Conservation (phyloP, 2,797 vertebrate species). For the Babyrousa celebensis region DNA sequence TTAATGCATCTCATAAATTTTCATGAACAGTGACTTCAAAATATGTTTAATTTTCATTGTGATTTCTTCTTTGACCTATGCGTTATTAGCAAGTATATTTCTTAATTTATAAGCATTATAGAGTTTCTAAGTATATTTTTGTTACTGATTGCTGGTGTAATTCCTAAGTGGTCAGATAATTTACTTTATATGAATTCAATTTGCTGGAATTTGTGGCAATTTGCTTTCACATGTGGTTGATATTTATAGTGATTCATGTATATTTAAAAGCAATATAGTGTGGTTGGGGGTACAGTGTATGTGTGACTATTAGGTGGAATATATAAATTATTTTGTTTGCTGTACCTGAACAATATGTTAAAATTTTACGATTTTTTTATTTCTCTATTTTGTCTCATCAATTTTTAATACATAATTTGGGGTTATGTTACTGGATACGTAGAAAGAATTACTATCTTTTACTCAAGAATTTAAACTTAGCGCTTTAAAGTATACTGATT, state of each 20-base stretch:
- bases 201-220: conserved; percentile 31
- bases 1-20: conserved; percentile 50
- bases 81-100: conserved; percentile 56
- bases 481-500: conserved; percentile 39
- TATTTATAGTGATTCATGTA: not conserved
- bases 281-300: not conserved
- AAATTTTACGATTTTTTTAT: not conserved
- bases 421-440: not conserved
- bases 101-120: conserved; percentile 35
- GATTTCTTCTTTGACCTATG: conserved; percentile 19
- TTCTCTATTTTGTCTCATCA: conserved; percentile 40
- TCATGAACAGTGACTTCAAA: conserved; percentile 39
- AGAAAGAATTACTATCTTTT: conserved; percentile 7
- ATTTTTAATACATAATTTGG: conserved; percentile 5
- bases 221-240: conserved; percentile 28
- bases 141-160: conserved; percentile 7
- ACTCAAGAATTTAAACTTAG: not conserved
- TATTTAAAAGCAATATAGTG: conserved; percentile 5
- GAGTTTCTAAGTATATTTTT: conserved; percentile 58
- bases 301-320: not conserved
- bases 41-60: conserved; percentile 36
- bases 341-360: not conserved
- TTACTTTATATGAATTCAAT: not conserved
- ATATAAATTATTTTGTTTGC: conserved; percentile 33
- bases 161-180: conserved; percentile 12